Base-by-base conservation (phyloP, 2,888 invertebrate genomes). In the Altica lythri region DNA sequence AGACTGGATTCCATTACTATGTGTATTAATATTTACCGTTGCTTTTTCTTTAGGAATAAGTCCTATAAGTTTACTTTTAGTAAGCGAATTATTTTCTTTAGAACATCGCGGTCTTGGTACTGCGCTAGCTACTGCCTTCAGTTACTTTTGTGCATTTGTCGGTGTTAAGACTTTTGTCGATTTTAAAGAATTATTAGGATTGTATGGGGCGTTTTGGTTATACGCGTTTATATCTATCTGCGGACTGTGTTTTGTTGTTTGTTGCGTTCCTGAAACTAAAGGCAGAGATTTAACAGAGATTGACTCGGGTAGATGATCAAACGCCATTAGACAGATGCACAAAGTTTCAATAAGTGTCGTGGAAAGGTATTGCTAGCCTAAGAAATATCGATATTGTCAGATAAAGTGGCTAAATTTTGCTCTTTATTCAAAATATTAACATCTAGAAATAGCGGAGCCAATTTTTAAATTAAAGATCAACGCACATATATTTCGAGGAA, bases 271-370 rank as follows among this genome's bases (percentile, higher is more conserved):
- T 0, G 94, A 95, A 78, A 95, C 95, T 2, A 93, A 91, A 74
- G 94, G 94, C 0, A 88, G 88, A 65, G 91, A 92, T 71, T 79
- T 95, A 66, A 92, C 92, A 72, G 92, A 94, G 75, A 92, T 94
- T 85, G 88, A 89, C 71, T 84, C 87, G 29, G 62, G 56, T 42
- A 74, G 75, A 68, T 75, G 74, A 75, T 70, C 67, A 27, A 61
- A 65, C 56, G 63, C 66, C 43, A 61, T 57, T 27, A 59, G 61
- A 42, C 66, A 66, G 53, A 62, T 62, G 42, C 61, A 63, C 8
- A 68, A 64, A 55, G 68, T 70, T 27, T 69, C 69, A 18, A 67
- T 70, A 29, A 70, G 69, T 50, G 69, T 72, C n/a, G 70, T 71
- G 9, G 72, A 72, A 54, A 67, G 72, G 49, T 72, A 72, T 52